A percentile compares a stretch with the other conserved stretches of the same genome.
These are phyloP conservation scores for Intellagama lesueurii DNA, from an alignment of 2,797 vertebrate species.

Conservation along the genomic window DNA sequence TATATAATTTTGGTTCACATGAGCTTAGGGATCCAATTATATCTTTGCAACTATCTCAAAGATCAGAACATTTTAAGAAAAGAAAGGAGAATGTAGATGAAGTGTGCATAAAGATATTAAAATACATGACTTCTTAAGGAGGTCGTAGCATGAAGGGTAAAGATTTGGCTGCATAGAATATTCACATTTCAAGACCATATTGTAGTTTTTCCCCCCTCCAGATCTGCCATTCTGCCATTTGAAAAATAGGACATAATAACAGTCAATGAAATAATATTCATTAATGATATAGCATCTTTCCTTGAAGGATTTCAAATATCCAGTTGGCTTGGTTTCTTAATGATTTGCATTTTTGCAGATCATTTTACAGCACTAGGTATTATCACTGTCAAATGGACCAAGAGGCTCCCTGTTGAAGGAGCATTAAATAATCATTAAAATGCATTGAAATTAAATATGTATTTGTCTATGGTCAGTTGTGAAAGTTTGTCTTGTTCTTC, in stretches of 20 bases:
- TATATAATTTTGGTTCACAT: conserved; percentile 13
- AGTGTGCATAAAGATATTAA: conserved; percentile 23
- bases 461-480: conserved; percentile 2
- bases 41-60: conserved; percentile 30
- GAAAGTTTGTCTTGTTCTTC: background rate
- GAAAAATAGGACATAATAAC: background rate
- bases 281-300: background rate
- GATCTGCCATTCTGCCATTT: conserved; percentile 24
- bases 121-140: conserved; percentile 15
- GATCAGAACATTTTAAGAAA: background rate
- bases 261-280: conserved; percentile 27
- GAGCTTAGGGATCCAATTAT: conserved; percentile 37
- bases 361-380: conserved; percentile 12
- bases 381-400: background rate
- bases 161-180: conserved; percentile 7
- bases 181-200: conserved; percentile 3
- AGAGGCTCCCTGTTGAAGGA: background rate
- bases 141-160: conserved; percentile 13
- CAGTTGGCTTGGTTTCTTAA: conserved; percentile 22
- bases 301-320: conserved; percentile 4
- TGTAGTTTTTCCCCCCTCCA: background rate
- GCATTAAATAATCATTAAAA: background rate
- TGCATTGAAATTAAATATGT: background rate
- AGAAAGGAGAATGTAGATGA: background rate
- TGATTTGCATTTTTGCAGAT: conserved; percentile 1